Evolutionary conservation across 2,113 vertebrate genomes (phyloP).

Genomic region (Laterallus jamaicensis): DNA sequence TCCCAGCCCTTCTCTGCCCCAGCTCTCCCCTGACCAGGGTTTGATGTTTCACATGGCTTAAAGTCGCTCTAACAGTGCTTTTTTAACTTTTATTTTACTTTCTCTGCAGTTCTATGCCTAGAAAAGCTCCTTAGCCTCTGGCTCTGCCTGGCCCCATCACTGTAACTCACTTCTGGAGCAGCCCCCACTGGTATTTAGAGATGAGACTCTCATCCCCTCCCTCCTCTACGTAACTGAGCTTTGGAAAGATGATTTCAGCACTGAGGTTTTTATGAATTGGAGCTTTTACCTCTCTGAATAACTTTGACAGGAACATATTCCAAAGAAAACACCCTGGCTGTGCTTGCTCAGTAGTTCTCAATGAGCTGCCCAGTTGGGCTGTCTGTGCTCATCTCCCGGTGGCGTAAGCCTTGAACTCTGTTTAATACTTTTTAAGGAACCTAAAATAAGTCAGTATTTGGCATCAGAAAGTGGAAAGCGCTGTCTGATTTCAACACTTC

Average conservation of each 20-base stretch:
- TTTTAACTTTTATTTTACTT: too few species aligned
- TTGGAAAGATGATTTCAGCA: fast-evolving
- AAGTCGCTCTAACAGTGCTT: not conserved
- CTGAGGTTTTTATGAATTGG: not conserved
- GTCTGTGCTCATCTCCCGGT: not conserved
- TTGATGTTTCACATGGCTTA: not conserved
- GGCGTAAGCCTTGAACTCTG: not conserved
- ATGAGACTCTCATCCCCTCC: not conserved
- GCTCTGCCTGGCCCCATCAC: fast-evolving
- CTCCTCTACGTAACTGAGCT: fast-evolving
- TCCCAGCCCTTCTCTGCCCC: too few species aligned
- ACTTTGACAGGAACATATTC: not conserved
- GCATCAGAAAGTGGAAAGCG: not conserved
- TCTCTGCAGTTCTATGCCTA: not conserved
- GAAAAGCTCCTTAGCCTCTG: not conserved
- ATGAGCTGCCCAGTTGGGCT: not conserved
- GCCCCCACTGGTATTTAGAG: not conserved
- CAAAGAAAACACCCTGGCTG: fast-evolving
- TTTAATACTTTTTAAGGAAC: not conserved
- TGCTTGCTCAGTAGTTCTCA: not conserved
- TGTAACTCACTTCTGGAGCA: not conserved
- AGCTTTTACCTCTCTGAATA: not conserved
- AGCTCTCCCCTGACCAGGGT: not conserved
- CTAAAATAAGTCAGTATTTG: not conserved
- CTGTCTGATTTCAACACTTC: not conserved